phyloP scores from a whole-genome alignment of 2,797 vertebrate genomes.

The Alauda arvensis region DNA sequence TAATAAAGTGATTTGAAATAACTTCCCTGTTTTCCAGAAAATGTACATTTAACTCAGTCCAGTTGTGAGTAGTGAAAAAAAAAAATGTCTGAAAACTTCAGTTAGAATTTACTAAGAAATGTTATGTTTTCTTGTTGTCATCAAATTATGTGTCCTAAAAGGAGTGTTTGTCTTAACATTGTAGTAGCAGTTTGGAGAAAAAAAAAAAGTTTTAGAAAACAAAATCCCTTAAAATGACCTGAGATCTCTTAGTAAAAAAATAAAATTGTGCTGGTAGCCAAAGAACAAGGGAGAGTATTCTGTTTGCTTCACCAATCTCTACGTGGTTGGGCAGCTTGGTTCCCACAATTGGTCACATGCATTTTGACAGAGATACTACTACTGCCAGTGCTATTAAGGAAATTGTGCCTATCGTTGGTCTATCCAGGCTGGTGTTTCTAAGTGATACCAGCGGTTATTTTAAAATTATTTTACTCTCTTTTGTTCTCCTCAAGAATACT shows the following conservation, averaged over 20 bases:
- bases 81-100: neutral
- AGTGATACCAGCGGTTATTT: neutral
- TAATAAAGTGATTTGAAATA: neutral
- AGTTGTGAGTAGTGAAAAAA: neutral
- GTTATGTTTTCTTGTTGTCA: neutral
- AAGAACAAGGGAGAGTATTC: neutral
- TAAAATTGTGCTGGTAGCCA: neutral
- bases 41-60: neutral
- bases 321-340: neutral
- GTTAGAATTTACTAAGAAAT: neutral
- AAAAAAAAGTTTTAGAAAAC: neutral
- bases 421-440: neutral
- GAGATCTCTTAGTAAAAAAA: neutral
- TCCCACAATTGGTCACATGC: neutral
- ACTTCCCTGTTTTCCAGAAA: neutral
- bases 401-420: neutral
- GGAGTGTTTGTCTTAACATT: neutral
- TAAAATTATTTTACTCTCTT: neutral
- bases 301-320: neutral
- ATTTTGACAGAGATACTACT: neutral
- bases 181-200: neutral
- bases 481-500: neutral
- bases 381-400: neutral
- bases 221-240: neutral
- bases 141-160: neutral